Evolutionary conservation across 2,888 invertebrate species (phyloP).

Genomic region (Gastracanthus pulcherrimus): DNA sequence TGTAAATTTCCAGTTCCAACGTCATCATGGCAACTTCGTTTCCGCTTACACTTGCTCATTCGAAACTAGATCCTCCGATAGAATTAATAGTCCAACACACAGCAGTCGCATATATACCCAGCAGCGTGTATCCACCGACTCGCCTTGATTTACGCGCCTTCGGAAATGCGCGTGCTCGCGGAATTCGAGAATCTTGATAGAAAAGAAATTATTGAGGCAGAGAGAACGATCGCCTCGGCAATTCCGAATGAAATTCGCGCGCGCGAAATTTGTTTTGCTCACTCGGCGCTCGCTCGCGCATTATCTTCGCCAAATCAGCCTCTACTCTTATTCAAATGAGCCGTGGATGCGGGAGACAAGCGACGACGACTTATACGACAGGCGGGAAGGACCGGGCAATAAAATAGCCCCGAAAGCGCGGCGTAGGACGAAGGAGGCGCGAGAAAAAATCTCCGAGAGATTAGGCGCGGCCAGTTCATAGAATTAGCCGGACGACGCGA

Average conservation of each 20-base stretch:
- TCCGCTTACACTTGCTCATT: too few relatives aligned
- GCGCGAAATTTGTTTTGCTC: slow-evolving; percentile 36
- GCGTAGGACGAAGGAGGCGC: slow-evolving; percentile 56
- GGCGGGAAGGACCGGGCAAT: too few relatives aligned
- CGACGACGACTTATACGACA: too few relatives aligned
- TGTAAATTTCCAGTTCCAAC: too few relatives aligned
- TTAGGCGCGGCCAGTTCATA: slow-evolving; percentile 17
- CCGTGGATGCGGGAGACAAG: too few relatives aligned
- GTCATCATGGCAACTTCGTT: too few relatives aligned
- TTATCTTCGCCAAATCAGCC: slow-evolving; percentile 35
- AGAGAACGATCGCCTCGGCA: neutral
- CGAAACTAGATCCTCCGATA: neutral
- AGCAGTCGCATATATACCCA: neutral
- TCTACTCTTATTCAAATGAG: slow-evolving; percentile 56
- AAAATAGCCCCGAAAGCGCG: too few relatives aligned
- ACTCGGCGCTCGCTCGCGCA: neutral
- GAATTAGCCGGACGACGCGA: neutral
- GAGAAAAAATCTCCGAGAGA: slow-evolving; percentile 57
- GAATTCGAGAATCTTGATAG: slow-evolving; percentile 51
- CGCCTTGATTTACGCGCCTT: slow-evolving; percentile 36
- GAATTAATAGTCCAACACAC: neutral
- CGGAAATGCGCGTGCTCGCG: neutral
- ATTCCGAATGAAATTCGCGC: slow-evolving; percentile 44
- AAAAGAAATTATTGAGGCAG: slow-evolving; percentile 50
- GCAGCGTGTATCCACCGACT: neutral